Percentiles rank a stretch among this genome's conserved stretches.
Evolutionary conservation across 2,888 invertebrate genomes (phyloP).

Genomic region (Himalopsyche anomala): DNA sequence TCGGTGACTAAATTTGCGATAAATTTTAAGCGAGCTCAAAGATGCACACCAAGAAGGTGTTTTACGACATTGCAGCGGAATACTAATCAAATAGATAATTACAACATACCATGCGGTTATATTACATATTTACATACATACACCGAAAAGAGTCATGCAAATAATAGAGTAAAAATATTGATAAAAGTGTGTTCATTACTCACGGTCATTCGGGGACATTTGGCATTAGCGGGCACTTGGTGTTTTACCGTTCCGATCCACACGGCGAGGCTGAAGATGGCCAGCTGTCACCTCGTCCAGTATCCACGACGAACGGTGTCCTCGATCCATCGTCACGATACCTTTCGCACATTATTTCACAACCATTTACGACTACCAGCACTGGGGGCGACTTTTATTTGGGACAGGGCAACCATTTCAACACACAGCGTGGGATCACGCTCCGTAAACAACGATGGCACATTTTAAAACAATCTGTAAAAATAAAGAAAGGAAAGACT

Average conservation of each 20-base stretch:
- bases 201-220: constrained; percentile 12
- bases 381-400: background rate
- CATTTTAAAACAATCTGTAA: constrained; percentile 7
- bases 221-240: background rate
- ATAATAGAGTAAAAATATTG: background rate
- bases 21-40: too few relatives aligned
- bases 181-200: background rate
- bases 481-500: background rate
- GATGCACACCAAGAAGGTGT: too few relatives aligned
- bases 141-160: background rate
- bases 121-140: too few relatives aligned
- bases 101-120: too few relatives aligned
- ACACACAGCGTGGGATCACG: background rate
- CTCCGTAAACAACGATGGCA: background rate
- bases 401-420: background rate
- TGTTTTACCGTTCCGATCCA: constrained; percentile 5
- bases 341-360: constrained; percentile 1
- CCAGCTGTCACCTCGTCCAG: background rate
- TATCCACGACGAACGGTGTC: background rate
- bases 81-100: too few relatives aligned
- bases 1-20: too few relatives aligned
- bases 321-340: background rate
- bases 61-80: too few relatives aligned
- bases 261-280: background rate
- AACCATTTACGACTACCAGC: background rate